Conservation (phyloP, 1,140 invertebrate species). For the Ditylenchus dipsaci region DNA sequence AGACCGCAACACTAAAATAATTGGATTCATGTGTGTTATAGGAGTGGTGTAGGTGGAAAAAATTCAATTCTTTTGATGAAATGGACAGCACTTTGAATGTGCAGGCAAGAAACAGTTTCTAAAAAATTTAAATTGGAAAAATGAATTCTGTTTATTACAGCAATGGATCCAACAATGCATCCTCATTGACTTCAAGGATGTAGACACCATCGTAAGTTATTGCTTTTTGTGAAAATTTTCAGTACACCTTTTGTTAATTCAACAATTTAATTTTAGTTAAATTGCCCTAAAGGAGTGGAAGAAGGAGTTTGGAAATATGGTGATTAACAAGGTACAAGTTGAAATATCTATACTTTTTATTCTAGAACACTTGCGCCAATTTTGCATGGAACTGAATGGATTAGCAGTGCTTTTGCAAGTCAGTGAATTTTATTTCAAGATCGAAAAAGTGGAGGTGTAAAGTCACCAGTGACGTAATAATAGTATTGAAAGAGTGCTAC, state of each 20-base stretch:
- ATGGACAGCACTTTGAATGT: slow-evolving; percentile 98
- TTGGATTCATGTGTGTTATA: slow-evolving; percentile 61
- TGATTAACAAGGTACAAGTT: too few relatives aligned
- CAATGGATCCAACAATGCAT: slow-evolving; percentile 98
- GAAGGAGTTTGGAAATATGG: slow-evolving; percentile 98
- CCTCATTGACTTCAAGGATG: slow-evolving; percentile 80
- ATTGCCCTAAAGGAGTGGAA: slow-evolving; percentile 91
- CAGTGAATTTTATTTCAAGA: slow-evolving; percentile 20
- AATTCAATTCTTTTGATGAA: slow-evolving; percentile 88
- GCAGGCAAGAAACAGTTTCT: not conserved
- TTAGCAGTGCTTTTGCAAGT: slow-evolving; percentile 76
- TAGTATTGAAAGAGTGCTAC: too few relatives aligned
- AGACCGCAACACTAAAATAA: too few relatives aligned
- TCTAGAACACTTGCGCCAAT: slow-evolving; percentile 75
- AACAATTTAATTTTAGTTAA: slow-evolving; percentile 62
- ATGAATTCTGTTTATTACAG: slow-evolving; percentile 62
- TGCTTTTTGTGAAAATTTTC: too few relatives aligned
- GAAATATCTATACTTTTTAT: too few relatives aligned
- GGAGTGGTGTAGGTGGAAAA: slow-evolving; percentile 95
- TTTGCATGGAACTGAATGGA: slow-evolving; percentile 77
- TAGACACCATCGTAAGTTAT: slow-evolving; percentile 72
- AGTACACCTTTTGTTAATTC: too few relatives aligned
- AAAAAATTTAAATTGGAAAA: too few relatives aligned
- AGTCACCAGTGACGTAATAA: too few relatives aligned
- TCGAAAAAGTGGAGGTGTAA: slow-evolving; percentile 2